Evolutionary conservation across 2,888 invertebrate genomes (phyloP).

Genomic region (Thelaira solivaga): DNA sequence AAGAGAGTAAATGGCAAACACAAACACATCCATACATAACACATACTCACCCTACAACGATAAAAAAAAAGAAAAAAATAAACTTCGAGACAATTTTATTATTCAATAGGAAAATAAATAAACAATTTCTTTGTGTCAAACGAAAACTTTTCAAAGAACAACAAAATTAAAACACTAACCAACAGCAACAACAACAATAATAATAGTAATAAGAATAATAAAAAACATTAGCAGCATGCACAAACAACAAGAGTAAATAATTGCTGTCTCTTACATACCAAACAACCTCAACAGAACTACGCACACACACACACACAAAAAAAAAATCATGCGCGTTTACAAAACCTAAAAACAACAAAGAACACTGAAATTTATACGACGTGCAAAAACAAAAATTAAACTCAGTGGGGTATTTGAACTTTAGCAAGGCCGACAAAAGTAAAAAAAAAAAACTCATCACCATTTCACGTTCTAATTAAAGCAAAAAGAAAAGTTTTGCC

Average conservation of each 20-base stretch:
- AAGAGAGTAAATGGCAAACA: conserved; percentile 4
- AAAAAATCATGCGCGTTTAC: conserved; percentile 54
- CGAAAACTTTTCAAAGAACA: conserved; percentile 40
- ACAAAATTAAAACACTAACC: conserved; percentile 24
- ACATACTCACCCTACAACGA: not conserved
- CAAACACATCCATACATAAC: not conserved
- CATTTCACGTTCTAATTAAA: conserved; percentile 61
- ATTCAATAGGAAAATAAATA: conserved; percentile 25
- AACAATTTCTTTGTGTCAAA: conserved; percentile 54
- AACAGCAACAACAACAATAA: conserved; percentile 12
- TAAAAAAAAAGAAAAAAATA: conserved; percentile 8
- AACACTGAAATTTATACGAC: conserved; percentile 14
- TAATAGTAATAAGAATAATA: not conserved
- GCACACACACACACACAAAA: no score
- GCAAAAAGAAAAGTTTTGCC: conserved; percentile 56
- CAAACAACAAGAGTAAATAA: conserved; percentile 17
- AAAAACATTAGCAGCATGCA: conserved; percentile 23
- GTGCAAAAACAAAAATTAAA: conserved; percentile 7
- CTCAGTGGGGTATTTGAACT: conserved; percentile 59
- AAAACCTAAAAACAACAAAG: conserved; percentile 11
- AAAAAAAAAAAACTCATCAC: conserved; percentile 16
- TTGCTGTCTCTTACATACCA: not conserved
- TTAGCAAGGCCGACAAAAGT: conserved; percentile 55
- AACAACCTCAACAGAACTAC: conserved; percentile 1
- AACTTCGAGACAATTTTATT: conserved; percentile 35